Evolutionary conservation across 1,140 invertebrate species (phyloP).

Genomic region (Monochamus saltuarius): DNA sequence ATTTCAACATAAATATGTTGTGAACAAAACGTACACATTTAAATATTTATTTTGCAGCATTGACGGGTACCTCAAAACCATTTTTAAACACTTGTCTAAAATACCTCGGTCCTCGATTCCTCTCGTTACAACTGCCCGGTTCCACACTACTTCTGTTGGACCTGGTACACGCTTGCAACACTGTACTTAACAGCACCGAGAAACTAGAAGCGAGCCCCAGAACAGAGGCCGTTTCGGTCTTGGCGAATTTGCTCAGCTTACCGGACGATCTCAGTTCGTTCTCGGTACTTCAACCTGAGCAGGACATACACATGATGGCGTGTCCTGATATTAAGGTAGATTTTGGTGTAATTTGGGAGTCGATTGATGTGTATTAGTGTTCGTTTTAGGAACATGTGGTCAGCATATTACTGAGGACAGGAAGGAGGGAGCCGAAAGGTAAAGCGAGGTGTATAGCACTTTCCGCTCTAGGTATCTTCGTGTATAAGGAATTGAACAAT

Average conservation of each 20-base stretch:
- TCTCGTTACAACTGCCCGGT: slow-evolving; percentile 85
- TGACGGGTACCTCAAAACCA: slow-evolving; percentile 62
- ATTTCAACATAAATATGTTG: too few relatives aligned
- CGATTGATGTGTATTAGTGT: background rate
- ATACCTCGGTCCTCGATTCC: slow-evolving; percentile 73
- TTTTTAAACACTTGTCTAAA: slow-evolving; percentile 62
- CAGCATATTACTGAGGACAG: slow-evolving; percentile 81
- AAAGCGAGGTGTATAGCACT: slow-evolving; percentile 87
- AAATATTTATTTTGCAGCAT: slow-evolving; percentile 47
- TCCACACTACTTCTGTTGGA: slow-evolving; percentile 85
- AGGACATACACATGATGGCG: slow-evolving; percentile 67
- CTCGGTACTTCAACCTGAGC: slow-evolving; percentile 78
- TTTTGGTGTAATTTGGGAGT: background rate
- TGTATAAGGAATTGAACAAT: slow-evolving; percentile 74
- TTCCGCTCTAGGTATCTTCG: slow-evolving; percentile 82
- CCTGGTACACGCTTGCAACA: slow-evolving; percentile 87
- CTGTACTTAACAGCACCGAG: slow-evolving; percentile 80
- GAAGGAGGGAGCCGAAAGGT: slow-evolving; percentile 83
- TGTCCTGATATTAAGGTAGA: slow-evolving; percentile 79
- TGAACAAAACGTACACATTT: background rate
- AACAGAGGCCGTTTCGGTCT: slow-evolving; percentile 87
- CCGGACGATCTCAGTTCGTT: slow-evolving; percentile 74
- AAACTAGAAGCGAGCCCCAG: slow-evolving; percentile 78
- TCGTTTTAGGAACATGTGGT: slow-evolving; percentile 79
- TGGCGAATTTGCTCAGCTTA: slow-evolving; percentile 83